Evolutionary conservation across 2,797 vertebrate species (phyloP), one percentile per base, ranked within the genome.

Genomic region (Orientallactaga sibirica): DNA sequence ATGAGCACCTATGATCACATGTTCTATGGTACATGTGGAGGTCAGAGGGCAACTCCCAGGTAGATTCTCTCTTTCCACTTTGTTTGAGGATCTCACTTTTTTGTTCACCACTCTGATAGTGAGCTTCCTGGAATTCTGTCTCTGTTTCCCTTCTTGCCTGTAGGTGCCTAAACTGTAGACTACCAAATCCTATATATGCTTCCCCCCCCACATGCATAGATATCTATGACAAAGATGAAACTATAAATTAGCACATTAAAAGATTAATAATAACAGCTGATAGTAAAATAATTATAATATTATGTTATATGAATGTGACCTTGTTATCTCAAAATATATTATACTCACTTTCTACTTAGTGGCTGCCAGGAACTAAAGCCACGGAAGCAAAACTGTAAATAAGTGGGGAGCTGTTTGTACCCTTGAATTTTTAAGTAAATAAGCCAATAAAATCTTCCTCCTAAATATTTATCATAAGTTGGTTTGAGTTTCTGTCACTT

Each of bases 391-490:
- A 82, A 16, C 48, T 43, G 10, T n/a, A 48, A 27, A 5, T 67
- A 76, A 68, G 8, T 22, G 10, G 15, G 10, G 14, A 48, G 67
- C 22, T 16, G 62, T 55, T 48, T 62, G 29, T 7, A 33, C 7
- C 29, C 68, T 37, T 9, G 5, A 61, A 66, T 81, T 64, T 88
- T 95, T 48, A 52, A 58, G 62, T 25, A 58, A 70, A 62, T 41
- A 48, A 19, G 27, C 24, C 33, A 82, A 22, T 61, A 33, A 24
- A 11, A 66, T 66, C 29, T 64, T 55, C 76, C 24, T 85, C 74
- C 90, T 58, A 71, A 80, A 86, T 88, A 84, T 92, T 80, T 70
- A 61, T 52, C 29, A 73, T 81, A 25, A 33, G 16, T 86, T 84
- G 77, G 33, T 86, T 86, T 86, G 78, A 27, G 19, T 73, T 76